These are phyloP conservation scores for Zaprionus davidi DNA, from an alignment of 1,140 invertebrate species.

Conservation along the genomic window DNA sequence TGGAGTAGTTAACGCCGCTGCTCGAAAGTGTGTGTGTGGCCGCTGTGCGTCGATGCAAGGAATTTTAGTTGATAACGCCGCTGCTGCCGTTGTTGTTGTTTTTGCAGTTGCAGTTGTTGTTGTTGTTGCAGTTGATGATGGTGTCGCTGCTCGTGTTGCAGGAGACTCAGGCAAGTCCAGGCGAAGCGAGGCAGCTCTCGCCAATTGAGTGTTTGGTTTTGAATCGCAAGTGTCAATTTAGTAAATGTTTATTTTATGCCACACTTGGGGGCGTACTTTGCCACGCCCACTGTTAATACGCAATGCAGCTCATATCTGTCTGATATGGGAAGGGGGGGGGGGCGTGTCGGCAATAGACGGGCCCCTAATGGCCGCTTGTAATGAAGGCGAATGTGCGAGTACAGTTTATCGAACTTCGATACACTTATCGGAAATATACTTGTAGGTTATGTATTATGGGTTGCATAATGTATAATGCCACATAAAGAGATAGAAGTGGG, in stretches of 20 bases:
- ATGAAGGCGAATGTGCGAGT: neutral
- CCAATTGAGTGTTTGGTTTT: conserved; percentile 77
- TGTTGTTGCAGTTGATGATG: conserved; percentile 49
- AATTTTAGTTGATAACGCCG: conserved; percentile 75
- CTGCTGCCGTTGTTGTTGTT: conserved; percentile 16
- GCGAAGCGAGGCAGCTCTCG: conserved; percentile 20
- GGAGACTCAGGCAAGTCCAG: neutral
- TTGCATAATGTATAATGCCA: neutral
- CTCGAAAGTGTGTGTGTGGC: conserved; percentile 23
- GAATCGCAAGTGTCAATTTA: conserved; percentile 80
- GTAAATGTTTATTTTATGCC: conserved; percentile 79
- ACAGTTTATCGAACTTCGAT: neutral
- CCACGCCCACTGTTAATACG: conserved; percentile 45
- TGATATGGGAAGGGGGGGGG: neutral
- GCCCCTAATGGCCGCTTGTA: neutral
- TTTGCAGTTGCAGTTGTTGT: conserved; percentile 19
- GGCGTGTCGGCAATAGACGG: neutral
- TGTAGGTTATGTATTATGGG: neutral
- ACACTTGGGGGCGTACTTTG: conserved; percentile 53
- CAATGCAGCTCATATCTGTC: neutral
- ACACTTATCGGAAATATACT: neutral
- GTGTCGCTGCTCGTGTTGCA: conserved; percentile 53
- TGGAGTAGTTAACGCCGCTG: conserved; percentile 5
- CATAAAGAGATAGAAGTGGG: too few species aligned
- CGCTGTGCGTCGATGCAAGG: conserved; percentile 70